Evolutionary conservation across 2,888 invertebrate genomes (phyloP).

Genomic region (Cerastis rubricosa): DNA sequence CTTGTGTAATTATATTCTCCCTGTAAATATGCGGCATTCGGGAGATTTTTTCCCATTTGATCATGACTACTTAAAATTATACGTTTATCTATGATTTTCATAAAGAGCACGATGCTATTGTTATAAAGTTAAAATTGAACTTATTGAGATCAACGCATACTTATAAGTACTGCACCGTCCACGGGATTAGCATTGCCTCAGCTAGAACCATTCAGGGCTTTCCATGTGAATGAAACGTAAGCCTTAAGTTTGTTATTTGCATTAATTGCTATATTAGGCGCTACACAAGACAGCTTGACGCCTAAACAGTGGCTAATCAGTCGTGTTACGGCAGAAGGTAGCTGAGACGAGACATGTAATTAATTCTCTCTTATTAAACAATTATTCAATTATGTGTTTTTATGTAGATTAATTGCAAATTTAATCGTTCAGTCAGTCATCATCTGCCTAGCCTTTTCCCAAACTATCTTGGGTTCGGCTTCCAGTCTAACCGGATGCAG

Average conservation of each 20-base stretch:
- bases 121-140: neutral
- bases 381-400: neutral
- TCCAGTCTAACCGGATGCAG: no score
- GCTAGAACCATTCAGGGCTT: no score
- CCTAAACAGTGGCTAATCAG: neutral
- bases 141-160: no score
- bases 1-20: no score
- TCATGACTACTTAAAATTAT: neutral
- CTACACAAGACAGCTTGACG: slow-evolving; percentile 21
- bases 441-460: no score
- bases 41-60: neutral
- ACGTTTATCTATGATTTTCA: neutral
- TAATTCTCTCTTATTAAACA: neutral
- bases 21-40: neutral
- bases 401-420: neutral
- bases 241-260: no score
- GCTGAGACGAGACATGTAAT: neutral
- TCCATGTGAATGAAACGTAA: no score
- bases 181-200: no score
- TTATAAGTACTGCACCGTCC: no score
- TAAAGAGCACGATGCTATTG: neutral
- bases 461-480: no score
- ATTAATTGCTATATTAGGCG: neutral
- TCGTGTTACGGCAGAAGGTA: neutral
- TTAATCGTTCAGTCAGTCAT: neutral